Percentiles rank a stretch among this genome's conserved stretches.
These are phyloP conservation scores for Dermatemys mawii DNA, from an alignment of 2,113 vertebrate species.

Conservation along the genomic window DNA sequence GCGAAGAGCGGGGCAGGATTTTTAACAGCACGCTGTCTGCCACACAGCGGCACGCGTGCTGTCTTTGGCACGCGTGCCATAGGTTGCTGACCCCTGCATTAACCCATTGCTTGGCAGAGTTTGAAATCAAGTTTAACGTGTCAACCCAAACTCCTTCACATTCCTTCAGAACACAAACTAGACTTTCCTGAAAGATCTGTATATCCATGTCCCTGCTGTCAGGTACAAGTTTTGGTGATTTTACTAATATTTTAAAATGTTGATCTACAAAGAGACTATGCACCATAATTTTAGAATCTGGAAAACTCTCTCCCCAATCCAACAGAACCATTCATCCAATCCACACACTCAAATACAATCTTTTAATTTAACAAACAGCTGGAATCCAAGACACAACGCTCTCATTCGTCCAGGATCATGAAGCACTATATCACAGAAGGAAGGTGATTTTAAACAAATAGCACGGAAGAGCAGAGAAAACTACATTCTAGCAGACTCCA, in stretches of 20 bases:
- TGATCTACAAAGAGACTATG: not conserved
- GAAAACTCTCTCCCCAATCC: not conserved
- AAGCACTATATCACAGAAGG: not conserved
- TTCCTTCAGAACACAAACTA: not conserved
- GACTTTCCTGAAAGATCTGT: rapidly evolving
- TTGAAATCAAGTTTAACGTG: not conserved
- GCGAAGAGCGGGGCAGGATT: too few species aligned
- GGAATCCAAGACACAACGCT: not conserved
- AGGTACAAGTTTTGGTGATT: not conserved
- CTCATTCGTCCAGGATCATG: not conserved
- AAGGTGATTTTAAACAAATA: not conserved
- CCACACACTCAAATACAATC: not conserved
- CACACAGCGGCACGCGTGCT: too few species aligned
- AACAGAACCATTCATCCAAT: not conserved
- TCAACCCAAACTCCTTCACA: not conserved
- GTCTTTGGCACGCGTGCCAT: too few species aligned
- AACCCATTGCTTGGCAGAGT: not conserved
- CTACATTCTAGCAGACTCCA: not conserved
- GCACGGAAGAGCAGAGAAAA: not conserved
- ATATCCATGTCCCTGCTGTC: not conserved
- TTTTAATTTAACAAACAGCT: slow-evolving; percentile 10
- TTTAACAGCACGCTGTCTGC: too few species aligned
- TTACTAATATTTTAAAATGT: not conserved
- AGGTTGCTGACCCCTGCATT: too few species aligned
- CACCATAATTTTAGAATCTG: not conserved